Base-by-base conservation (phyloP, 2,888 invertebrate species). In the Drosophila lutescens region DNA sequence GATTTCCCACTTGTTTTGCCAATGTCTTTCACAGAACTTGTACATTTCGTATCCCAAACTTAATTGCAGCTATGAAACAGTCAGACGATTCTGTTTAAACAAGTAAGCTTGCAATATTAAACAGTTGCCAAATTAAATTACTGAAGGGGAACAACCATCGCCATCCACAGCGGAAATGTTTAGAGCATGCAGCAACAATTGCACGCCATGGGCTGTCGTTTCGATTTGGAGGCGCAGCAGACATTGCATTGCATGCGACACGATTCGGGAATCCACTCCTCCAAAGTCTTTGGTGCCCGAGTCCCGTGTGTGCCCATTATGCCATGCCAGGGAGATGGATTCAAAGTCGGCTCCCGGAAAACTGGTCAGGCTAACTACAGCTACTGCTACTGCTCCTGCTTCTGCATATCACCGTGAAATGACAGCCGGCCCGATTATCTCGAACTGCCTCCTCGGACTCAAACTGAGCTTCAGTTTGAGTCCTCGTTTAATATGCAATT, bases 241-340 rank as follows among this genome's bases (percentile, higher is more conserved):
- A 69, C 54, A 71, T 82, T 12, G 17, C 41, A 43, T 43, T 77
- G 85, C 85, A 88, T 88, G 86, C 79, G 74, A 67, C 86, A 88
- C 80, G 86, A 65, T 70, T 76, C 47, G 71, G 55, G 65, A 55
- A n/a, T 51, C 46, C 34, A 41, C 46, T 34, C 40, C 56, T 43
- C 76, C 72, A 71, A 34, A 34, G 79, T 73, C 74, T 58, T 32
- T 17, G n/a, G 43, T 30, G 2, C 8, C 47, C 59, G 68, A 23
- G 58, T 53, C 68, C 47, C 59, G 70, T 82, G 80, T 87, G 87
- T 84, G 86, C 84, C 80, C 88, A 84, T 86, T 86, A 87, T 82
- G 88, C 80, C 88, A 80, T 59, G 77, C 55, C 58, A 66, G 8
- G 8, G 47, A 67, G 49, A 51, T 40, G 30, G 34, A 41, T 23